A percentile compares a stretch with the other conserved stretches of the same genome.
Evolutionary conservation across 2,113 vertebrate species (phyloP).

Genomic region (Ranitomeya imitator): DNA sequence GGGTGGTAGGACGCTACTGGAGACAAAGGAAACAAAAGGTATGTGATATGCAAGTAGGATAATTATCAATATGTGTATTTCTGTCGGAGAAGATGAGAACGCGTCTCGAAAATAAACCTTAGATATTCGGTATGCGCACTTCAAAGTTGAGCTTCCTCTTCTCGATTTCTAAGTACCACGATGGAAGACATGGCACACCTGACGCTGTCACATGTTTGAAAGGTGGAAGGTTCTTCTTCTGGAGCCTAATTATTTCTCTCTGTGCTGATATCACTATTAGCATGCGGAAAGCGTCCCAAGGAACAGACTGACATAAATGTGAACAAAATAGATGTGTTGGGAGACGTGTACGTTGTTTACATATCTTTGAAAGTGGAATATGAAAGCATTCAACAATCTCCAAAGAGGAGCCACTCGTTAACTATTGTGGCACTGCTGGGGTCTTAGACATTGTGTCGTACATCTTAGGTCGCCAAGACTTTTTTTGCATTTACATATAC

Average conservation of each 20-base stretch:
- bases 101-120: slow-evolving; percentile 25
- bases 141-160: slow-evolving; percentile 28
- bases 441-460: neutral
- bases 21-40: slow-evolving; percentile 26
- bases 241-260: slow-evolving; percentile 67
- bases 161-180: slow-evolving; percentile 2
- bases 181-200: neutral
- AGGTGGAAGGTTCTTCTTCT: slow-evolving; percentile 67
- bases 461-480: neutral
- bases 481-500: too few species aligned
- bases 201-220: slow-evolving; percentile 56
- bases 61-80: slow-evolving; percentile 45
- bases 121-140: slow-evolving; percentile 33
- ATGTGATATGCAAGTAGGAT: slow-evolving; percentile 24
- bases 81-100: neutral
- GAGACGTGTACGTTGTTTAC: slow-evolving; percentile 29
- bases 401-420: slow-evolving; percentile 12
- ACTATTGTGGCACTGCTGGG: slow-evolving; percentile 3
- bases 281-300: slow-evolving; percentile 65
- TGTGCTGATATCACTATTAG: slow-evolving; percentile 66
- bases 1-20: neutral
- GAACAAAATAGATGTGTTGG: slow-evolving; percentile 52
- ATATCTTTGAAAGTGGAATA: slow-evolving; percentile 7
- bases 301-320: slow-evolving; percentile 66
- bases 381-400: slow-evolving; percentile 27